Conservation (phyloP, 2,797 vertebrate genomes). For the Pteronotus mesoamericanus region DNA sequence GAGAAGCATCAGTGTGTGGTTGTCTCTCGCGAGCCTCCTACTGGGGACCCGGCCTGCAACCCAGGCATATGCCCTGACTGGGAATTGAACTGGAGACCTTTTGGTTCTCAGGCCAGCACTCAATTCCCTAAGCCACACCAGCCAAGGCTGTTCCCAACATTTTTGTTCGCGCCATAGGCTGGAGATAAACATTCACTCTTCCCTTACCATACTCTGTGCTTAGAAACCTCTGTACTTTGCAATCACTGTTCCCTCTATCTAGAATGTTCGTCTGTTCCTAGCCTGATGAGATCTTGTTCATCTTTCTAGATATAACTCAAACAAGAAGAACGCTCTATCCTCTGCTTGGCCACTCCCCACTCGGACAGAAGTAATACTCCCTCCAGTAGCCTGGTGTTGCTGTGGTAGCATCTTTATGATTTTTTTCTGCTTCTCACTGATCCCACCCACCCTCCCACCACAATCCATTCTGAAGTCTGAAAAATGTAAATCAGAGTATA, state of each 20-base stretch:
- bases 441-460: accelerated
- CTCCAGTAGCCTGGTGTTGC: not conserved
- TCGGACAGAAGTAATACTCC: accelerated
- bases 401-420: accelerated
- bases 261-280: not conserved
- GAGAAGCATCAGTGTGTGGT: no score
- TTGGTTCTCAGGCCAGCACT: no score
- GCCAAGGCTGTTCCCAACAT: not conserved
- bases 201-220: not conserved
- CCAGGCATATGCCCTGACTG: no score
- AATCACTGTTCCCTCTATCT: not conserved
- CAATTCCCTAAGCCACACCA: no score
- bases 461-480: not conserved
- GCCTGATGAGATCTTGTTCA: not conserved
- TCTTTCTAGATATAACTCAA: not conserved
- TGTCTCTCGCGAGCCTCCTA: no score
- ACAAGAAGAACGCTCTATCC: not conserved
- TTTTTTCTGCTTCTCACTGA: not conserved
- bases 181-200: not conserved
- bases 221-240: not conserved
- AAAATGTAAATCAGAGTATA: not conserved
- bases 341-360: not conserved
- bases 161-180: not conserved
- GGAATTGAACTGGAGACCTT: no score
- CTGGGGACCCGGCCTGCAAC: no score